These are phyloP conservation scores for Hirundo rustica DNA, from an alignment of 2,797 vertebrate species.

Conservation along the genomic window DNA sequence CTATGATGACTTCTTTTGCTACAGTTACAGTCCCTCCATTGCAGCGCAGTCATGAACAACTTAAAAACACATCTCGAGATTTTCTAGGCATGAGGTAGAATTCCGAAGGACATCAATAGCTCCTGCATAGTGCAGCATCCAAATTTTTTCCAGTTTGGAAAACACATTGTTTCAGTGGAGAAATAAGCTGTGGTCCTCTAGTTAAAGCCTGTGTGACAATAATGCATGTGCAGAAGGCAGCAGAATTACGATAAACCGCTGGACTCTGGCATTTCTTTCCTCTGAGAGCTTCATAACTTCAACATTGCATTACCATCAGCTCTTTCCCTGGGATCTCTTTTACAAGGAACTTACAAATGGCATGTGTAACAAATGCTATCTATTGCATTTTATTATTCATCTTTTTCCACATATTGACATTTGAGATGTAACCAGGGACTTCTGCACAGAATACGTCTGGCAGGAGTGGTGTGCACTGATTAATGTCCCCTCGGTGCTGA, in stretches of 20 bases:
- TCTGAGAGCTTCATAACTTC: background rate
- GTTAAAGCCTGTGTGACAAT: background rate
- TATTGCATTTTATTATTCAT: slow-evolving; percentile 68
- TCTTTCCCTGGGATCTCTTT: slow-evolving; percentile 29
- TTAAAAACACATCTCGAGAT: background rate
- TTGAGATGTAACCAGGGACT: slow-evolving; percentile 72
- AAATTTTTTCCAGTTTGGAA: background rate
- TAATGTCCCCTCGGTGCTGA: slow-evolving; percentile 69
- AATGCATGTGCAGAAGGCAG: background rate
- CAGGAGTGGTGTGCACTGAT: slow-evolving; percentile 68
- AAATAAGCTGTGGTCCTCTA: background rate
- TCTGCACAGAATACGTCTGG: slow-evolving; percentile 49
- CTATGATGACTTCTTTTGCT: background rate
- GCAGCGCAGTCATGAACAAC: background rate
- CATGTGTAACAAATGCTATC: slow-evolving; percentile 69
- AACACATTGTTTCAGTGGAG: background rate
- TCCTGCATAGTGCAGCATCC: background rate
- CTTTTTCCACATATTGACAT: slow-evolving; percentile 73
- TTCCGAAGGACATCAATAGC: background rate
- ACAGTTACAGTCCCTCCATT: background rate
- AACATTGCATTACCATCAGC: background rate
- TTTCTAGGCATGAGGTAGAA: background rate
- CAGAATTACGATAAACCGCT: rapidly evolving
- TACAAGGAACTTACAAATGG: slow-evolving; percentile 52
- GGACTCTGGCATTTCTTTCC: background rate